Evolutionary conservation across 1,140 invertebrate genomes (phyloP).

Genomic region (Tetramorium simillimum): DNA sequence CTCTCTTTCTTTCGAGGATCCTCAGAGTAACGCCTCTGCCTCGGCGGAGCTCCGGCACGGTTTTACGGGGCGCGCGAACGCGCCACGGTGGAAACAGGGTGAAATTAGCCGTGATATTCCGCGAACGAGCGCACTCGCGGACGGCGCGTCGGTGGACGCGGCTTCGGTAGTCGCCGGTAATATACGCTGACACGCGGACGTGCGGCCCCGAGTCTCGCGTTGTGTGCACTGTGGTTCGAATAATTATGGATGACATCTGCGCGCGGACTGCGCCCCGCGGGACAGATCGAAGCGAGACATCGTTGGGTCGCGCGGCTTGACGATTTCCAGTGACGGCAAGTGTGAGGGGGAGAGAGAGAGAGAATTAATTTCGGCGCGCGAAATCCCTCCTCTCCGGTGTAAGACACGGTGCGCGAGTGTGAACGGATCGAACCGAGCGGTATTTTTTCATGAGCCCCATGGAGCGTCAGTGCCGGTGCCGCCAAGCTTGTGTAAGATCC

Average conservation of each 20-base stretch:
- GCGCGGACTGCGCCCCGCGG: not conserved
- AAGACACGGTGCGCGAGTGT: not conserved
- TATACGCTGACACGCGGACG: too few species aligned
- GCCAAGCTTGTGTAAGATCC: too few species aligned
- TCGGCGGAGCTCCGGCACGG: too few species aligned
- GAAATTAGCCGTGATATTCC: not conserved
- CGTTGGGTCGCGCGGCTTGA: constrained; percentile 2
- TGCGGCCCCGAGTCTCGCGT: not conserved
- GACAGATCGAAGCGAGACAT: not conserved
- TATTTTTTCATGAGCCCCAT: not conserved
- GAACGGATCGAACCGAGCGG: not conserved
- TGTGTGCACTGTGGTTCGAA: not conserved
- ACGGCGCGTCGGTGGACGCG: not conserved
- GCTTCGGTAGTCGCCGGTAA: too few species aligned
- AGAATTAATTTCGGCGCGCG: too few species aligned
- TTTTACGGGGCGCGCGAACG: not conserved
- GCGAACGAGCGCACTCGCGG: not conserved
- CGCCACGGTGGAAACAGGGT: not conserved
- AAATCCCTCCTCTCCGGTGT: too few species aligned
- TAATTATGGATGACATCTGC: not conserved
- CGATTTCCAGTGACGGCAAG: not conserved
- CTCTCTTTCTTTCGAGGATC: too few species aligned
- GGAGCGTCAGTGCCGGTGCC: not conserved
- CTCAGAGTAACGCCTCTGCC: too few species aligned
- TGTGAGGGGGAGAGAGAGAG: too few species aligned